Evolutionary conservation across 2,888 invertebrate genomes (phyloP), one percentile per base, ranked within the genome.

Genomic region (Brachyptera risi): DNA sequence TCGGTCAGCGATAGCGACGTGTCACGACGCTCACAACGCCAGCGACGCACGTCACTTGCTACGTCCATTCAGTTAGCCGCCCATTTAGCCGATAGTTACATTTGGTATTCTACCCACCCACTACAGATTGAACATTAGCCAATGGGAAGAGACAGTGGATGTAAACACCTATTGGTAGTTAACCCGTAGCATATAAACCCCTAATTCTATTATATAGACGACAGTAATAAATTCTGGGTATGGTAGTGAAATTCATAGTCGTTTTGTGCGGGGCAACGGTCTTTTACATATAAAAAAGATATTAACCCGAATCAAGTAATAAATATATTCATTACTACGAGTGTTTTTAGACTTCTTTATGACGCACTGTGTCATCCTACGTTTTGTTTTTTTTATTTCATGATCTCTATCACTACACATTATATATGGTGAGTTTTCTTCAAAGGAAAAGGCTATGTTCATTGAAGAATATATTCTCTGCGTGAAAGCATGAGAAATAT

Each of bases 261-360:
- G 31, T 5, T 11, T 31, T 31, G 31, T 5, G n/a, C n/a, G n/a
- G n/a, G n/a, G n/a, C n/a, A n/a, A n/a, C n/a, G n/a, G n/a, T n/a
- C n/a, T n/a, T n/a, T n/a, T n/a, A n/a, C n/a, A n/a, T n/a, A n/a
- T n/a, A n/a, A n/a, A n/a, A 7, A 31, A 7, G 31, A 31, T 11
- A 31, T 31, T n/a, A 31, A 5, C 31, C 11, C 11, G 31, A 31
- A 31, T 31, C 5, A 31, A 7, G 31, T 31, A 5, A 31, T 31
- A 31, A 31, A 31, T 31, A 31, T 31, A 31, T 7, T 17, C 47
- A 47, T 47, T 47, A 47, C 21, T 47, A 21, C 3, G 47, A 47
- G 47, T 47, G 47, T 47, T 21, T 44, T 47, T 47, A n/a, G 47
- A 21, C 19, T 47, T 24, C 24, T 47, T 47, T 47, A 47, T 24